A percentile compares a stretch with the other conserved stretches of the same genome.
Evolutionary conservation across 2,113 vertebrate genomes (phyloP).

Genomic region (Amblyornis subalaris): DNA sequence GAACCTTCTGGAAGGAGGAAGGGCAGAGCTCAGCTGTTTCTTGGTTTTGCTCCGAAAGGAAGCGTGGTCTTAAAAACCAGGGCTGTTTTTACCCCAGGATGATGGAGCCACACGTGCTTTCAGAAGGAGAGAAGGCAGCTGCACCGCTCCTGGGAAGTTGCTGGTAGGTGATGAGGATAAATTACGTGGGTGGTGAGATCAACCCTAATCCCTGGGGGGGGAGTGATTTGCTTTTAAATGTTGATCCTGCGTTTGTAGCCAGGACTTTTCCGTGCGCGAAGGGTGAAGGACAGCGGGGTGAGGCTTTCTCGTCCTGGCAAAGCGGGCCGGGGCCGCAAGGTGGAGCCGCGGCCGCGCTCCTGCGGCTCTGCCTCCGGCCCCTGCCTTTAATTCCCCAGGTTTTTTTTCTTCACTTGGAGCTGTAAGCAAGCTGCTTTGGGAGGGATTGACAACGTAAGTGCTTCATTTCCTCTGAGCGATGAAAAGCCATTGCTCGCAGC

Average conservation of each 20-base stretch:
- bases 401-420: too few relatives aligned
- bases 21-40: accelerated
- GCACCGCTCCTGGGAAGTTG: accelerated
- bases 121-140: too few relatives aligned
- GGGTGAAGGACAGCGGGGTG: accelerated
- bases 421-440: neutral
- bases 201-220: too few relatives aligned
- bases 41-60: neutral
- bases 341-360: neutral
- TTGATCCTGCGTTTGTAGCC: accelerated
- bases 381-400: neutral
- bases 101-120: accelerated
- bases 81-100: accelerated
- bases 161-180: neutral
- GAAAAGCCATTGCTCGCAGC: neutral
- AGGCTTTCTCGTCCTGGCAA: too few relatives aligned
- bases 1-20: neutral
- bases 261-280: accelerated
- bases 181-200: accelerated
- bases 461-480: neutral
- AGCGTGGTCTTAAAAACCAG: accelerated
- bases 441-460: accelerated
- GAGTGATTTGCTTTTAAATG: neutral
- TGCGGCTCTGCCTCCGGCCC: neutral
- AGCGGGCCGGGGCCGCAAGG: neutral